Percentiles rank a stretch among this genome's conserved stretches.
These are phyloP conservation scores for Crocallis elinguaria DNA, from an alignment of 2,888 invertebrate genomes.

Conservation along the genomic window DNA sequence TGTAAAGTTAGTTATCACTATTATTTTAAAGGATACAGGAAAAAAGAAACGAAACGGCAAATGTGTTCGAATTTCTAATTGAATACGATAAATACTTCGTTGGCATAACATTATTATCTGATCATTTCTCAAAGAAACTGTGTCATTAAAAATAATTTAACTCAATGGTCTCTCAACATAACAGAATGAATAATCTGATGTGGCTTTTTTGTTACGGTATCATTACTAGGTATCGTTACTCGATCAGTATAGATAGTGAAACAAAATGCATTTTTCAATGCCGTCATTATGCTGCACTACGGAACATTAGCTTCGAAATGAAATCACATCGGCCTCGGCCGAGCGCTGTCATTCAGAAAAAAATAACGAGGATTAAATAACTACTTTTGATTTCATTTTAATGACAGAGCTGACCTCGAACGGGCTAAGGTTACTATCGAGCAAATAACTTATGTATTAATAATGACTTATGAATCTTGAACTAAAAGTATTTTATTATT, in stretches of 20 bases:
- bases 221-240: conserved; percentile 16
- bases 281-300: conserved; percentile 40
- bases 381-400: conserved; percentile 71
- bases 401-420: conserved; percentile 57
- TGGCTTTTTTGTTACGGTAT: conserved; percentile 15
- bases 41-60: no score
- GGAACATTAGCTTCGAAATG: conserved; percentile 52
- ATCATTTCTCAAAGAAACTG: conserved; percentile 12
- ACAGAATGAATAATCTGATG: conserved; percentile 19
- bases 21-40: no score
- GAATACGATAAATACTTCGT: no score
- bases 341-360: conserved; percentile 44
- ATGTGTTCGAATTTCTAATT: no score
- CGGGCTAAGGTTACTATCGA: conserved; percentile 38
- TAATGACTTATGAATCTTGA: conserved; percentile 34
- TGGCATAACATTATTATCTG: not conserved
- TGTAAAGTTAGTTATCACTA: no score
- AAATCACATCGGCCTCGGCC: conserved; percentile 48
- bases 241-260: conserved; percentile 26
- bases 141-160: conserved; percentile 5
- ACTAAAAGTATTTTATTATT: conserved; percentile 44
- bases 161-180: conserved; percentile 3
- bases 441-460: conserved; percentile 6
- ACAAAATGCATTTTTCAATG: conserved; percentile 39
- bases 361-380: conserved; percentile 62